Base-by-base conservation (phyloP, 2,888 invertebrate species). In the Chaitophorus viminalis region DNA sequence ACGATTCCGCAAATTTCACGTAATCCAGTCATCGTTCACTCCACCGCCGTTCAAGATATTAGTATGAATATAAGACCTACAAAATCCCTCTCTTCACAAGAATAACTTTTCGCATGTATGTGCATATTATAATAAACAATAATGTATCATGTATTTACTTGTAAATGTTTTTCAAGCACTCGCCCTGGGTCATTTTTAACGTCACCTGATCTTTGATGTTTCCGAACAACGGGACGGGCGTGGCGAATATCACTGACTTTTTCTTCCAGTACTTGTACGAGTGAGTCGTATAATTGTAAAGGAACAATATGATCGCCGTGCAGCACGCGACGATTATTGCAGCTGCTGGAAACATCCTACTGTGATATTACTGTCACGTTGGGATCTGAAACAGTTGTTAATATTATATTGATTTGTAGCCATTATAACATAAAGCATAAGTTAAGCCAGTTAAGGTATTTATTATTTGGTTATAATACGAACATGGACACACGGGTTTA, bases 221-320 rank as follows among this genome's bases (percentile, higher is more conserved):
- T 0, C 93, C 93, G 79, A 92, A 91, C 5, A 93, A 84, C 0
- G 91, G 91, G 4, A 90, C 76, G 0, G 93, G 92, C 83, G 90
- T 89, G 0, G 91, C 90, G 70, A 91, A 92, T 0, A 90, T 90
- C 2, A 93, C 91, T 3, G 91, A 91, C 65, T 91, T 91, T 3
- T 90, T 90, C 86, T 91, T 91, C 93, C 93, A 93, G 89, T 92
- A 92, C 75, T 91, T 90, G 89, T 81, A 87, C 25, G 79, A 74
- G n/a, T 29, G 65, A 9, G 74, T 87, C 46, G 52, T 46, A 11
- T 87, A 74, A 6, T 75, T 87, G 46, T 87, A 87, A 60, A 87
- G 65, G 11, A 65, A 46, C 11, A 87, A 74, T 3, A 31, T 9
- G 21, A 60, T 18, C 18, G 14, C 0, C 33, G 33, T 65, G 31